Conservation (phyloP, 2,113 vertebrate species). For the Sinocyclocheilus anshuiensis region DNA sequence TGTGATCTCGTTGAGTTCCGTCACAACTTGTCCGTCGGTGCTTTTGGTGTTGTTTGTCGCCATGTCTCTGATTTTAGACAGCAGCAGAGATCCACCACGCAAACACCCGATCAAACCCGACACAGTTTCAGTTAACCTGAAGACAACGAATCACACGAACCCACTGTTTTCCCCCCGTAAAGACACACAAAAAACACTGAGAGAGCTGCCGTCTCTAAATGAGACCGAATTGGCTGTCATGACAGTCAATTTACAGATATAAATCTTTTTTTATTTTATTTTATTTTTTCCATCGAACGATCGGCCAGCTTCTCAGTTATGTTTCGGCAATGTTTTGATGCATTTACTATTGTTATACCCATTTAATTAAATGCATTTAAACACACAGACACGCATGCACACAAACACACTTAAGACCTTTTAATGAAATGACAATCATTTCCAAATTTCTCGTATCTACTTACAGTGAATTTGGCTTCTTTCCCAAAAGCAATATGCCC, state of each 20-base stretch:
- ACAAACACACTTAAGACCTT: background rate
- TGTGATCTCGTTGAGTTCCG: conserved; percentile 89
- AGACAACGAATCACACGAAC: conserved; percentile 61
- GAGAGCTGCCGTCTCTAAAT: background rate
- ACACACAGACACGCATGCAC: background rate
- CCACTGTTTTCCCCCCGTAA: background rate
- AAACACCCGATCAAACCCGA: conserved; percentile 88
- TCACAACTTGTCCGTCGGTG: conserved; percentile 91
- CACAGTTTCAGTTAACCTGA: conserved; percentile 70
- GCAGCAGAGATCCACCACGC: conserved; percentile 95
- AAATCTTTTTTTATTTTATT: background rate
- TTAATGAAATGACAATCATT: background rate
- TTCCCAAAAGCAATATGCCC: conserved; percentile 64
- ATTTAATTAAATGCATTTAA: background rate
- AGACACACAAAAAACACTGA: background rate
- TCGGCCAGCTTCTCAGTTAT: background rate
- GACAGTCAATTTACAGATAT: background rate
- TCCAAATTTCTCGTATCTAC: conserved; percentile 55
- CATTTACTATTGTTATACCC: background rate
- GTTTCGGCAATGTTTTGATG: background rate
- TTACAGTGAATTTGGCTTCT: conserved; percentile 69
- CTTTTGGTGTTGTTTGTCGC: conserved; percentile 90
- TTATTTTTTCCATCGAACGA: background rate
- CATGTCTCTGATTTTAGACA: conserved; percentile 87
- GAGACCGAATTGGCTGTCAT: background rate